Base-by-base conservation (phyloP, 1,140 invertebrate species). In the Drosophila seguyi region DNA sequence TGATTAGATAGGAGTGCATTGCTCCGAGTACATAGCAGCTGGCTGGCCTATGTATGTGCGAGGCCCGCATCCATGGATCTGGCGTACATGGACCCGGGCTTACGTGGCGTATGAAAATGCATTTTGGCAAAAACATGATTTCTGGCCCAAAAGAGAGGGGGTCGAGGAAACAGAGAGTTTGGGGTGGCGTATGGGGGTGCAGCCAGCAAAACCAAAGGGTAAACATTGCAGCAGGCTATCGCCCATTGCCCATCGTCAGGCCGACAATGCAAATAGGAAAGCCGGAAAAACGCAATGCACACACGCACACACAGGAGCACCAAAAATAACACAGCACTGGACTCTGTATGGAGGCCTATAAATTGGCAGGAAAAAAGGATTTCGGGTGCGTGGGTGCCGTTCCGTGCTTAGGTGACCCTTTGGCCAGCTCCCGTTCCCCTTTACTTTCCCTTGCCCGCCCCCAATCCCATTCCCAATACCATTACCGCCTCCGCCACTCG, bases 41-140 rank as follows among this genome's bases (percentile, higher is more conserved):
- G 44, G 36, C 20, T 45, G 59, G 14, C n/a, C 45, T 47, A 63
- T 79, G 63, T 81, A 60, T 50, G 48, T 79, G 58, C 31, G 36
- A 45, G 57, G 38, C 42, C 80, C 62, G 75, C 75, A 78, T 83
- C 52, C 76, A 83, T 74, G 60, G 61, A 62, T 67, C 47, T 29
- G 34, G n/a, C 52, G 60, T 77, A 87, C 57, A 83, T 80, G 80
- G 74, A n/a, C 22, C 41, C 62, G 38, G 74, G 86, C 81, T 85
- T 90, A 85, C 78, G 78, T 81, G 85, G 74, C 81, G 81, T 84
- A 85, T 90, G 85, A 79, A 90, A 90, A 90, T 90, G 85, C 85
- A 90, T 90, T 90, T 90, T 80, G 85, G 73, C 85, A 88, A 88
- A 90, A 90, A 88, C 84, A 88, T 84, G 84, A 88, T 77, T 79